Evolutionary conservation across 2,797 vertebrate species (phyloP).

Genomic region (Rhinichthys osculus): DNA sequence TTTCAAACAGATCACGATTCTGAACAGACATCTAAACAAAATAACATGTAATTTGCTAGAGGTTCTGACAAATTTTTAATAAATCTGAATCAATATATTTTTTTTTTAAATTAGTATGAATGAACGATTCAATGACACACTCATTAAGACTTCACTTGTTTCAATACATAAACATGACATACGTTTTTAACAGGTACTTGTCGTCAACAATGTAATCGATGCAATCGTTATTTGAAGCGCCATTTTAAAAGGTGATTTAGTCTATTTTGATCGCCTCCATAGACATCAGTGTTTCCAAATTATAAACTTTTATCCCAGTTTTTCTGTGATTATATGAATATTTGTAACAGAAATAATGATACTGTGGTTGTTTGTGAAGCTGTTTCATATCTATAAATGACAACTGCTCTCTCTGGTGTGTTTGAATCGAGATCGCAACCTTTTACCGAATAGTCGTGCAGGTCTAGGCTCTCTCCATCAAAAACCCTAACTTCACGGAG

Average conservation of each 20-base stretch:
- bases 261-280: not conserved
- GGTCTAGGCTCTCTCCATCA: constrained; percentile 2
- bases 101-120: too few species aligned
- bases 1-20: too few species aligned
- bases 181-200: not conserved
- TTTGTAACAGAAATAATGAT: not conserved
- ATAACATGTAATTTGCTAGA: not conserved
- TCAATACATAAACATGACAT: not conserved
- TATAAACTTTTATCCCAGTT: not conserved
- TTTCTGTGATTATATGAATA: not conserved
- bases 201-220: too few species aligned
- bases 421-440: not conserved
- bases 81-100: too few species aligned
- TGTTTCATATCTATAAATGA: not conserved
- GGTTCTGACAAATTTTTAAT: not conserved
- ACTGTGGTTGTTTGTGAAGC: not conserved
- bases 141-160: not conserved
- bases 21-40: too few species aligned
- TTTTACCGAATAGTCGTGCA: not conserved
- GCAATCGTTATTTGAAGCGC: too few species aligned
- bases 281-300: not conserved
- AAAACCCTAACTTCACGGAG: constrained; percentile 21
- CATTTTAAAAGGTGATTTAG: not conserved
- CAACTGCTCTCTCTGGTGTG: not conserved
- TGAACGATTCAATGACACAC: too few species aligned